Evolutionary conservation across 2,113 vertebrate genomes (phyloP), one percentile per base, ranked within the genome.

Genomic region (Tylochromis polylepis): DNA sequence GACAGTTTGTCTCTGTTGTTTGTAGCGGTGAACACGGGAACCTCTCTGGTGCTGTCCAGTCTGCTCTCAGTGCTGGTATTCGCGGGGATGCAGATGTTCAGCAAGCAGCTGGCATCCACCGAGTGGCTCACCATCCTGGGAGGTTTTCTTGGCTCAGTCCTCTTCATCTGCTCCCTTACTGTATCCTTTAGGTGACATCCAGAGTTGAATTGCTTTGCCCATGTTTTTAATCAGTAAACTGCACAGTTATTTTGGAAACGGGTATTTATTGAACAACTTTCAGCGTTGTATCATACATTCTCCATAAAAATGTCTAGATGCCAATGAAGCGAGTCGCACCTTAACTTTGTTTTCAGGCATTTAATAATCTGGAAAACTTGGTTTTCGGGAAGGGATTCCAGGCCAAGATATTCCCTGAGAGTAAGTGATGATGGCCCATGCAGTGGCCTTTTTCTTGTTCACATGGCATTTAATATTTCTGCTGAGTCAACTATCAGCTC

Each of bases 81-180:
- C 84, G 97, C 98, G 1, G 98, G 98, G 43, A 99, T 99, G 98
- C 98, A 99, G 97, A 99, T 98, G 97, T 99, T 98, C 94, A 99
- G 97, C 87, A 96, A 97, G 84, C 98, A 99, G 91, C 92, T 99
- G 81, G 97, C 97, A 12, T 99, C 98, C 79, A 97, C 97, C 0
- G 98, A 99, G 95, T 99, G 97, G 98, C 96, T 99, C 49, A 99
- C 98, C 67, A 98, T 99, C 94, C 95, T 99, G 87, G 98, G 98
- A 2, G 98, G 98, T 8, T 97, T 99, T 88, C 95, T 99, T 60
- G 98, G 98, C 60, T 98, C 98, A 0, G 95, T 97, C 3, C 97
- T 99, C 79, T 99, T 99, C 90, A 94, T 99, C 94, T 98, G 98
- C 94, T 98, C 97, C n/a, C 97, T 99, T 81, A 99, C 98, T 1